Evolutionary conservation across 1,140 invertebrate genomes (phyloP).

Genomic region (Pogonomyrmex barbatus): DNA sequence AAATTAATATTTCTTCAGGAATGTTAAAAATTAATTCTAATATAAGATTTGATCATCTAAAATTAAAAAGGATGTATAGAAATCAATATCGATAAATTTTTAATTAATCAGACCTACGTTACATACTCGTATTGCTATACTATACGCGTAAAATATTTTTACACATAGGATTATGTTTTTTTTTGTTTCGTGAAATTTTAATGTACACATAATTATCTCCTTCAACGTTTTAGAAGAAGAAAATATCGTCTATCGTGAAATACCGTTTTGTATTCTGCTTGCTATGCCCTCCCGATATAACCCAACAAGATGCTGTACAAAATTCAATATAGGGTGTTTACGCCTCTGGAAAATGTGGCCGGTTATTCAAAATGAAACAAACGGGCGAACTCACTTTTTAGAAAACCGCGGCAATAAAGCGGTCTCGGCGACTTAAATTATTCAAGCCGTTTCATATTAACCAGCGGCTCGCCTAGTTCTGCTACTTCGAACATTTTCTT

Average conservation of each 20-base stretch:
- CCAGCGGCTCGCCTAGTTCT: background rate
- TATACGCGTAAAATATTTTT: background rate
- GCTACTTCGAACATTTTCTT: constrained; percentile 11
- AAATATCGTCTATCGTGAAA: constrained; percentile 10
- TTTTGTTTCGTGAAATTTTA: background rate
- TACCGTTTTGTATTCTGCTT: background rate
- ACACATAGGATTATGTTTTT: background rate
- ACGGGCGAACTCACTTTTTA: constrained; percentile 31
- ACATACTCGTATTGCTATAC: background rate
- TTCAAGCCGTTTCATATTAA: constrained; percentile 46
- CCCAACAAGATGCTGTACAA: constrained; percentile 25
- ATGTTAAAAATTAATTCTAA: background rate
- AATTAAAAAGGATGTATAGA: background rate
- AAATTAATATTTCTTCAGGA: background rate
- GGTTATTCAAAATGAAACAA: constrained; percentile 43
- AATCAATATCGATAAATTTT: background rate
- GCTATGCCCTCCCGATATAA: background rate
- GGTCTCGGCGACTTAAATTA: constrained; percentile 30
- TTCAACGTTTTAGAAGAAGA: background rate
- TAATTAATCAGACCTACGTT: background rate
- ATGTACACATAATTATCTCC: background rate
- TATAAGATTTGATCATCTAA: background rate
- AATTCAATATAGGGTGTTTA: constrained; percentile 46
- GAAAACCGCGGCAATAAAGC: background rate
- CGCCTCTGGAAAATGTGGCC: background rate